phyloP scores from a whole-genome alignment of 2,797 vertebrate species.

The Macroramphosus scolopax region DNA sequence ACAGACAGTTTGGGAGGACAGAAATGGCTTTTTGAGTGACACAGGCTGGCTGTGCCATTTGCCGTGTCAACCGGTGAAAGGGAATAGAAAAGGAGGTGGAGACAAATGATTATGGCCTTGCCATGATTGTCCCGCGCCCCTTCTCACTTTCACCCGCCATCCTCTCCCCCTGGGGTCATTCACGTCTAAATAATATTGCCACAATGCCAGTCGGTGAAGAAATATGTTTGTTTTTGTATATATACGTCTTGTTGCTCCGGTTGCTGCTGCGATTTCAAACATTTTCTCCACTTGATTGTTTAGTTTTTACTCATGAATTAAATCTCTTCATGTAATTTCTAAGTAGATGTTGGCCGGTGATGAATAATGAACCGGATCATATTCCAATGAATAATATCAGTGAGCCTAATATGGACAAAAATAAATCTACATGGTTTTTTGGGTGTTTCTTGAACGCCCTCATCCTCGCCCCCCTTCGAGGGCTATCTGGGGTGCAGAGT shows the following conservation, averaged over 20 bases:
- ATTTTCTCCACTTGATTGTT: no score
- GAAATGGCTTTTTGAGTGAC: constrained; percentile 80
- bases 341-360: constrained; percentile 8
- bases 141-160: constrained; percentile 31
- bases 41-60: constrained; percentile 65
- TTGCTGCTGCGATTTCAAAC: no score
- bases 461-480: constrained; percentile 6
- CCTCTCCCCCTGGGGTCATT: constrained; percentile 29
- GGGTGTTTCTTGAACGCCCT: background rate
- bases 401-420: no score
- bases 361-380: constrained; percentile 19
- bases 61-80: constrained; percentile 61
- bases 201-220: constrained; percentile 13
- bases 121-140: constrained; percentile 55
- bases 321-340: constrained; percentile 5
- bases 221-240: constrained; percentile 24
- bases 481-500: constrained; percentile 12
- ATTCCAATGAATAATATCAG: no score
- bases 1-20: constrained; percentile 62
- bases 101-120: constrained; percentile 70
- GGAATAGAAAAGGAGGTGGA: constrained; percentile 62
- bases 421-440: no score
- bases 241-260: no score
- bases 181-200: constrained; percentile 36
- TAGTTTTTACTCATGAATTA: constrained; percentile 1